Evolutionary conservation across 2,113 vertebrate species (phyloP).

Genomic region (Chelonoidis abingdonii): DNA sequence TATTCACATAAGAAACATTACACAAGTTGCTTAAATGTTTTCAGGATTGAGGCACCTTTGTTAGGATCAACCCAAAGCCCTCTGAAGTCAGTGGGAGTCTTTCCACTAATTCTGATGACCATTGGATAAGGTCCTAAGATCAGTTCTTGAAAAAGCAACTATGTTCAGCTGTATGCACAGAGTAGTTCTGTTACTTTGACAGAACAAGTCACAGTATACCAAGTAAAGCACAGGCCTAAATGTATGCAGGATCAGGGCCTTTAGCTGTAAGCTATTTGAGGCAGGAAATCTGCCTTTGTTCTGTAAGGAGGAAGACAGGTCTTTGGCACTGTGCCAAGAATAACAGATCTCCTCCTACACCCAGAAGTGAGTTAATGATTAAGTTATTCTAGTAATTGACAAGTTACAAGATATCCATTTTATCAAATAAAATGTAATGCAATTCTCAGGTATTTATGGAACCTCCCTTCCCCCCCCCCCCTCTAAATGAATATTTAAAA

Average conservation of each 20-base stretch:
- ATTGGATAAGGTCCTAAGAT: neutral
- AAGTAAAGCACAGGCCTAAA: neutral
- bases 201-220: neutral
- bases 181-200: neutral
- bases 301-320: neutral
- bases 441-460: accelerated
- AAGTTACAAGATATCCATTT: neutral
- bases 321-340: neutral
- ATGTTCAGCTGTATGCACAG: neutral
- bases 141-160: neutral
- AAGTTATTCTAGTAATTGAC: neutral
- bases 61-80: neutral
- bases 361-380: neutral
- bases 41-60: neutral
- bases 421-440: accelerated
- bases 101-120: neutral
- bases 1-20: neutral
- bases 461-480: neutral
- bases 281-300: neutral
- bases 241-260: neutral
- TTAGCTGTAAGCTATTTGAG: neutral
- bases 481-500: accelerated
- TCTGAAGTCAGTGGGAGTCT: neutral
- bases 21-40: neutral
- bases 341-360: neutral